A percentile compares a stretch with the other conserved stretches of the same genome.
These are phyloP conservation scores for Channallabes apus DNA, from an alignment of 2,797 vertebrate species.

Conservation along the genomic window DNA sequence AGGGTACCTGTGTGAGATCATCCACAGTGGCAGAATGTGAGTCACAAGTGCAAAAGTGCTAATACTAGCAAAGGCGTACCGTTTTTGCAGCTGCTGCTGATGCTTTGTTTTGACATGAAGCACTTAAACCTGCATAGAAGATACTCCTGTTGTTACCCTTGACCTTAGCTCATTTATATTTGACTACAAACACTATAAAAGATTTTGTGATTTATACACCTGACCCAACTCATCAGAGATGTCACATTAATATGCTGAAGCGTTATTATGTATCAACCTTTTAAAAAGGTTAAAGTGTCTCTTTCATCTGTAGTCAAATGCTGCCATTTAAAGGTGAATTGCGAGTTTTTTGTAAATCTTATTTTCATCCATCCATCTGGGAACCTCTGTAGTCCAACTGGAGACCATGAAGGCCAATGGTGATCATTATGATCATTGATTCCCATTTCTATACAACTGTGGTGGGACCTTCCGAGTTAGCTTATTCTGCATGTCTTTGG, in stretches of 20 bases:
- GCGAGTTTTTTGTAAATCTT: too few species aligned
- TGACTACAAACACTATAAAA: not conserved
- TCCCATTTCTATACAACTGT: too few species aligned
- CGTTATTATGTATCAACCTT: not conserved
- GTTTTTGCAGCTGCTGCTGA: not conserved
- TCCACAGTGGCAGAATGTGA: not conserved
- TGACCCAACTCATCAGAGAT: not conserved
- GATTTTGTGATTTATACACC: not conserved
- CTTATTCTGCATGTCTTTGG: too few species aligned
- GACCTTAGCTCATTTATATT: not conserved
- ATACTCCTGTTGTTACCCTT: not conserved
- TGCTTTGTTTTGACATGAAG: not conserved
- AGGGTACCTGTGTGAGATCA: not conserved
- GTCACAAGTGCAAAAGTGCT: not conserved
- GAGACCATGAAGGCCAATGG: too few species aligned
- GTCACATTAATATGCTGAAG: not conserved
- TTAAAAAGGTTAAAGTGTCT: not conserved
- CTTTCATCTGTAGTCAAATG: not conserved
- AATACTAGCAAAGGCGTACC: not conserved
- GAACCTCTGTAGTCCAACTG: too few species aligned
- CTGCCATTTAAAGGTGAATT: too few species aligned
- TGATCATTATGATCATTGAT: too few species aligned
- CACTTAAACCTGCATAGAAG: not conserved
- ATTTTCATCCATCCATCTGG: too few species aligned
- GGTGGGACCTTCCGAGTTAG: too few species aligned